Conservation (phyloP, 35 echinoderm and acorn worm genomes). For the Amphiura filiformis region DNA sequence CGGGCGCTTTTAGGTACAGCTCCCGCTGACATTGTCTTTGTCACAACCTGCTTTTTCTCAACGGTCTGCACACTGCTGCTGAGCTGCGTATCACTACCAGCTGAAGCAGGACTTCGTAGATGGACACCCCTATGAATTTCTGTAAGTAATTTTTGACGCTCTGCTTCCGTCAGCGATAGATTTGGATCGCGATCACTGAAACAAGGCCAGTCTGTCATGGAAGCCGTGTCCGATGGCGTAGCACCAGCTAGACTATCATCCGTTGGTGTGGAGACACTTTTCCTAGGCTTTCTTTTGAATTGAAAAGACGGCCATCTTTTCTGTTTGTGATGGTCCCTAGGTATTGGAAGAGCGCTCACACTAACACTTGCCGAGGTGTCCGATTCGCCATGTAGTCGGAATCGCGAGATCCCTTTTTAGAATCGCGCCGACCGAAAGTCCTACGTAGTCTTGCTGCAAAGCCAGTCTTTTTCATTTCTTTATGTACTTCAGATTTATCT, state of each 20-base stretch:
- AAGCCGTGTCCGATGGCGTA: slow-evolving; percentile 75
- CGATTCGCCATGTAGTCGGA: neutral
- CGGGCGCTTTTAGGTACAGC: neutral
- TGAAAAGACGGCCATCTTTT: slow-evolving; percentile 72
- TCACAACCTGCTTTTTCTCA: neutral
- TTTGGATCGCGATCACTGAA: slow-evolving; percentile 53
- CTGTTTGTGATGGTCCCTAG: slow-evolving; percentile 16
- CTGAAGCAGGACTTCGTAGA: slow-evolving; percentile 24
- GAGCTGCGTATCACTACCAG: slow-evolving; percentile 75
- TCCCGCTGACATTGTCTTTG: neutral
- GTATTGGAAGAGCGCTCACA: neutral
- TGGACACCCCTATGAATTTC: slow-evolving; percentile 62
- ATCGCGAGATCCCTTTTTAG: slow-evolving; percentile 41
- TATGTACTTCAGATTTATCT: slow-evolving; percentile 54
- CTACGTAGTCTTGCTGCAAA: slow-evolving; percentile 68
- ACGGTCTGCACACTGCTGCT: neutral
- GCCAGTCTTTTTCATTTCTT: slow-evolving; percentile 85
- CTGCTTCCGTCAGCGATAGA: slow-evolving; percentile 55
- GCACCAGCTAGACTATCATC: slow-evolving; percentile 78
- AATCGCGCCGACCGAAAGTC: slow-evolving; percentile 67
- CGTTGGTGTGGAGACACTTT: slow-evolving; percentile 76
- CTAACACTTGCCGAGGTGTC: neutral
- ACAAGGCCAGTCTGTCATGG: slow-evolving; percentile 59
- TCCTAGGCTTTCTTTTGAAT: slow-evolving; percentile 68
- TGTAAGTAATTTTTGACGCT: slow-evolving; percentile 62